Evolutionary conservation across 2,113 vertebrate species (phyloP).

Genomic region (Bubalus kerabau): DNA sequence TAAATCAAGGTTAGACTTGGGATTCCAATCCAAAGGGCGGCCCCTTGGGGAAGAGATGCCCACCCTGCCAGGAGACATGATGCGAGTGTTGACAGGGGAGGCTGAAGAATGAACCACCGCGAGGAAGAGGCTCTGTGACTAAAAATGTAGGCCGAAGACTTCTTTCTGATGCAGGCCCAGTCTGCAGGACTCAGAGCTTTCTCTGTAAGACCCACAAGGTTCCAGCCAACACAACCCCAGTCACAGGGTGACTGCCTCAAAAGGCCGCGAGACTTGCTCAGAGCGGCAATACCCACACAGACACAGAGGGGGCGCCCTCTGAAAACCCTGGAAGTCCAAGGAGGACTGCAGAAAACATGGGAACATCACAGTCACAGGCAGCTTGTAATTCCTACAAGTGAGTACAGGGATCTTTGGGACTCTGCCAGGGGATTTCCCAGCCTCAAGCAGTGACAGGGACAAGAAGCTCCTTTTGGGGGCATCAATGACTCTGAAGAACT

Average conservation of each 20-base stretch:
- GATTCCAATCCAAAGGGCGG: not conserved
- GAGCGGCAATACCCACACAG: rapidly evolving
- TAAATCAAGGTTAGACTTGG: not conserved
- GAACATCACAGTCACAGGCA: not conserved
- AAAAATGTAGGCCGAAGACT: not conserved
- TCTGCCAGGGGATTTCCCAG: no score
- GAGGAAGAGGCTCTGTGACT: not conserved
- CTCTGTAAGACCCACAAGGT: not conserved
- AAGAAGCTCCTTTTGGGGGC: not conserved
- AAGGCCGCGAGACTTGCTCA: not conserved
- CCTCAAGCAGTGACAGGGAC: not conserved
- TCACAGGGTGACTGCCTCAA: not conserved
- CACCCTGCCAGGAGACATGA: not conserved
- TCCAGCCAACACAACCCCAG: not conserved
- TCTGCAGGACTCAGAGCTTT: not conserved
- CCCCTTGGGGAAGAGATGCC: not conserved
- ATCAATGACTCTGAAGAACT: not conserved
- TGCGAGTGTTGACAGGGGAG: not conserved
- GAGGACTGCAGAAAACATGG: not conserved
- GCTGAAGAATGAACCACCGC: not conserved
- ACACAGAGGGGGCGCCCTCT: not conserved
- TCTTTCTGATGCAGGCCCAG: not conserved
- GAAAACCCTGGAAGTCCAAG: not conserved
- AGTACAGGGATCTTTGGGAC: not conserved
- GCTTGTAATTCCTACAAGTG: not conserved